Base-by-base conservation (phyloP, 2,113 vertebrate species). In the Bombycilla garrulus region DNA sequence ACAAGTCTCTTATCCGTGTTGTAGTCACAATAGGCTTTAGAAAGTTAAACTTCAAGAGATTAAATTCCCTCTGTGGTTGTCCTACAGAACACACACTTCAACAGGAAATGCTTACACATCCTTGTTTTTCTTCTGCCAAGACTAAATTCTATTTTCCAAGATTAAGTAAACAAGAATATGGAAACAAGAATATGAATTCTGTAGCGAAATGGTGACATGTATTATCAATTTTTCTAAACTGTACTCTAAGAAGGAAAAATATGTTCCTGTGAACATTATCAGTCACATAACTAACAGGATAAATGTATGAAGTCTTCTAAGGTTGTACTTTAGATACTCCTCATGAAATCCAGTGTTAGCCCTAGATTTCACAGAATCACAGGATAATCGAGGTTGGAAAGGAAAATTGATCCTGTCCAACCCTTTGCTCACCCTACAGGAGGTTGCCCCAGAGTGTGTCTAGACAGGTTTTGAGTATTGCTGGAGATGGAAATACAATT, bases 21-120 rank as follows among this genome's bases (percentile, higher is more conserved):
- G 58, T 88, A 88, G 95, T 95, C 8, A 38, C 84, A 92, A 56
- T n/a, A 92, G 33, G 57, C 70, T 97, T 97, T 92, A 79, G 92
- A 96, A 96, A 96, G 88, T 95, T 94, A 91, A 87, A 96, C 90
- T 97, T 97, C 88, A 92, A 77, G 82, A 95, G 73, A 95, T 81
- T 93, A 87, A 97, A 95, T 86, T 80, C 92, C 86, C 92, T 96
- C 62, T 87, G 92, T 90, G 88, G 51, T 76, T 95, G 87, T 87
- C 50, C 78, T 81, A 57, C 25, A 56, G 56, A 74, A 48, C 31
- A 40, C 54, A 71, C 29, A 72, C 44, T 96, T 96, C 90, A 74
- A 65, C 47, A 61, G 51, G 80, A 80, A 83, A 86, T 57, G 54
- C 47, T 71, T 93, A 23, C 69, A 42, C 44, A 33, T 36, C 24